Base-by-base conservation (phyloP, 2,113 vertebrate species). In the Eretmochelys imbricata region DNA sequence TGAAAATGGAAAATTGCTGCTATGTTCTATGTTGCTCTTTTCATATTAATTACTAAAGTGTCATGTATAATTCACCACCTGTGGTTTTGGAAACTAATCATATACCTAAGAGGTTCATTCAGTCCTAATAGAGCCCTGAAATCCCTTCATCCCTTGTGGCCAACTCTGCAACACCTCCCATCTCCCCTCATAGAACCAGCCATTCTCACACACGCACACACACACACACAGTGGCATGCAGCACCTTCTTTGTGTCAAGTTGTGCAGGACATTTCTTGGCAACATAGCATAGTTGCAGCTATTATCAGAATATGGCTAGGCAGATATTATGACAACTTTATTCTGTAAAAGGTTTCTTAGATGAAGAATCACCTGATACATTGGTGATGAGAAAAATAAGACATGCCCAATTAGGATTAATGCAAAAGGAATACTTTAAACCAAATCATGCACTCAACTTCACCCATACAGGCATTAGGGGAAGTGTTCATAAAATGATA, bases 291-390 rank as follows among this genome's bases (percentile, higher is more conserved):
- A 69, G 62, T 5, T 65, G 31, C 29, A 65, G 59, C 62, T 65
- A 65, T 35, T 65, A 65, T 19, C 31, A 35, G 31, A 65, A 65
- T 8, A 72, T 38, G n/a, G 8, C n/a, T 72, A 38, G 9, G n/a
- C n/a, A 72, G 65, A 22, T 38, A 72, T 49, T 78, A 62, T 78
- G 53, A 93, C 84, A 50, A 76, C 11, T 53, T 85, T 88, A 78
- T 83, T 72, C 6, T 14, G 80, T 72, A 96, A 76, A 1, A 76
- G 69, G 80, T 82, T 84, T 97, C 46, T 76, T 84, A 55, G 55
- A 88, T 87, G 72, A 97, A 94, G 84, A 78, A 50, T 91, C 55
- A 95, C 84, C 86, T 96, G 29, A 50, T 59, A 82, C 86, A 87
- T 31, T 90, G 62, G 19, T 88, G 75, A 95, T 38, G 50, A 92